These are phyloP conservation scores for Mormyrops attenuatus DNA, from an alignment of 2,797 vertebrate genomes.

Conservation along the genomic window DNA sequence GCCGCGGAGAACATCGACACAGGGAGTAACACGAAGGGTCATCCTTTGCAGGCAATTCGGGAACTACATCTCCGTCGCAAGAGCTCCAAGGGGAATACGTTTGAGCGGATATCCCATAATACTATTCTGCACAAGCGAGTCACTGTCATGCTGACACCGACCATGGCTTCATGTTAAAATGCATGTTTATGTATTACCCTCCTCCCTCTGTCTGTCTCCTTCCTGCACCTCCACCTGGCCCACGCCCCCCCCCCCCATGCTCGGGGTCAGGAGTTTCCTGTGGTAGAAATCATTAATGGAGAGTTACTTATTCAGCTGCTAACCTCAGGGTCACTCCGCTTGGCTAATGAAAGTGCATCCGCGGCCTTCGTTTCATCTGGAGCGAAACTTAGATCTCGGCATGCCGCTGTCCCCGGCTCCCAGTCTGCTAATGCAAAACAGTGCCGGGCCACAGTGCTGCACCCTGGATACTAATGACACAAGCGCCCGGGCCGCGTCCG, in stretches of 20 bases:
- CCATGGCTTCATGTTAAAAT: conserved; percentile 37
- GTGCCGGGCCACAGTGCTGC: conserved; percentile 49
- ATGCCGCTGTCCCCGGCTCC: conserved; percentile 32
- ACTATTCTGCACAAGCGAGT: conserved; percentile 42
- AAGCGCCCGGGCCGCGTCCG: conserved; percentile 60
- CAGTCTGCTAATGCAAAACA: conserved; percentile 57
- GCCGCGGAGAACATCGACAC: conserved; percentile 73
- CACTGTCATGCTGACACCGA: conserved; percentile 54
- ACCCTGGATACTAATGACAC: conserved; percentile 53
- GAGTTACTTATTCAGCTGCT: conserved; percentile 70
- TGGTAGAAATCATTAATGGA: conserved; percentile 75
- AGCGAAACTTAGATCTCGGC: conserved; percentile 68
- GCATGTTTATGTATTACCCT: conserved; percentile 49
- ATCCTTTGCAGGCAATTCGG: conserved; percentile 69
- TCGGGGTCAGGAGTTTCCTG: conserved; percentile 70
- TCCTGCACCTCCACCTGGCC: conserved; percentile 26
- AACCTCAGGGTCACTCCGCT: conserved; percentile 57
- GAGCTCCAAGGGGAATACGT: conserved; percentile 34
- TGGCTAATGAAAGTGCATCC: conserved; percentile 69
- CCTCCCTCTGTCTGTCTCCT: conserved; percentile 2
- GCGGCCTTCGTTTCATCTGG: conserved; percentile 65
- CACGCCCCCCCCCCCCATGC: conserved; percentile 55
- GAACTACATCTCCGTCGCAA: conserved; percentile 78
- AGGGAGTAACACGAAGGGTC: conserved; percentile 24
- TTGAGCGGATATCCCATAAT: conserved; percentile 59